Conservation (phyloP, 2,888 invertebrate genomes). For the Lycophotia porphyrea region DNA sequence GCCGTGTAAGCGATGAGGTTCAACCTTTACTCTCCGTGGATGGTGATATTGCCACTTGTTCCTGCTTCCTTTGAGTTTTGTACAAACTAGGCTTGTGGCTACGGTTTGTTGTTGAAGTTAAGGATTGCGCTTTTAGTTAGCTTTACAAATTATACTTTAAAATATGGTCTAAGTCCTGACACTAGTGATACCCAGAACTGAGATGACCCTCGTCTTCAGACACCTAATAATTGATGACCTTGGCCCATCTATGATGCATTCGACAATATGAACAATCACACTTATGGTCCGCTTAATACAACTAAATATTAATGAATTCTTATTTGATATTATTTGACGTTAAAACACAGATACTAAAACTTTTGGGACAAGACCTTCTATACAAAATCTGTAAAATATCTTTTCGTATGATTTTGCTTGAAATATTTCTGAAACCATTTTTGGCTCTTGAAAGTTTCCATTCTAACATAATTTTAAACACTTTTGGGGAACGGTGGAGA, state of each 20-base stretch:
- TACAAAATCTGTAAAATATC: constrained; percentile 26
- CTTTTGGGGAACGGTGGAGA: neutral
- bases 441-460: constrained; percentile 39
- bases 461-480: constrained; percentile 27
- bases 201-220: neutral
- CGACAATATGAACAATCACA: neutral
- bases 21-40: neutral
- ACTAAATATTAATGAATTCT: no score
- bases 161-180: neutral
- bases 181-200: neutral
- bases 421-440: constrained; percentile 36
- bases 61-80: neutral
- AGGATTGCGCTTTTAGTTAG: neutral
- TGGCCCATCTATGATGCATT: neutral
- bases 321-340: no score
- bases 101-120: neutral
- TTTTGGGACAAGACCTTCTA: constrained; percentile 8
- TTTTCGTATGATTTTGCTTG: constrained; percentile 2
- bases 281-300: neutral
- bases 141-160: neutral
- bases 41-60: neutral
- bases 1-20: no score
- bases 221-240: neutral
- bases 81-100: neutral
- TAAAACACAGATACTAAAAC: neutral